Evolutionary conservation across 2,113 vertebrate species (phyloP), one percentile per base, ranked within the genome.

Genomic region (Raja brachyura): DNA sequence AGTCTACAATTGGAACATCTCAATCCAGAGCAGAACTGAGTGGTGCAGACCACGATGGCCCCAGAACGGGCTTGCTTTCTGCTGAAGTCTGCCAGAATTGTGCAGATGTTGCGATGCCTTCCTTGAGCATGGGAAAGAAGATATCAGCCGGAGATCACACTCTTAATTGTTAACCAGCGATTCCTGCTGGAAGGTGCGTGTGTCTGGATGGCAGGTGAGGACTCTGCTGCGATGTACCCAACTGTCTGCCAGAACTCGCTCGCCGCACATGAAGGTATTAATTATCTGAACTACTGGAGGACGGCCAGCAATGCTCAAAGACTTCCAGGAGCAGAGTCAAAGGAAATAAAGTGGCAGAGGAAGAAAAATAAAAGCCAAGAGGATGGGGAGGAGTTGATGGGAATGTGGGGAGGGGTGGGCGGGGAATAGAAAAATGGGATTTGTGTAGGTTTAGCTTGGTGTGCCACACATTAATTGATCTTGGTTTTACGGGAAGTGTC

Each of bases 111-210:
- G n/a, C 83, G 14, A 28, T 28, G 59, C 25, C 5, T 66, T 86
- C 83, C 59, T n/a, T 31, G 83, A 88, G 56, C 59, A 16, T 28
- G 59, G n/a, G 83, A 88, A 88, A 66, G 59, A n/a, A 31, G 20
- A 2, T 88, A 63, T 88, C 83, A 88, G 83, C 28, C 13, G 83
- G 83, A 66, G 83, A 63, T 88, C 83, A 31, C 83, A 88, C 83
- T 88, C 59, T 28, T 88, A 88, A 88, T 88, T 88, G 59, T 88
- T 88, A 63, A 88, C 83, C 59, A 88, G 83, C 8, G 83, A 31
- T 31, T 63, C 83, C 83, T 88, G 83, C 83, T 88, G 83, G 59
- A 88, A 88, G 59, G 83, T 88, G 59, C 28, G 31, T 88, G 83
- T 88, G 83, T 33, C 28, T 33, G 14, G 59, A 66, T 63, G 83